phyloP scores from a whole-genome alignment of 2,113 vertebrate genomes.

The Ptyas mucosa region DNA sequence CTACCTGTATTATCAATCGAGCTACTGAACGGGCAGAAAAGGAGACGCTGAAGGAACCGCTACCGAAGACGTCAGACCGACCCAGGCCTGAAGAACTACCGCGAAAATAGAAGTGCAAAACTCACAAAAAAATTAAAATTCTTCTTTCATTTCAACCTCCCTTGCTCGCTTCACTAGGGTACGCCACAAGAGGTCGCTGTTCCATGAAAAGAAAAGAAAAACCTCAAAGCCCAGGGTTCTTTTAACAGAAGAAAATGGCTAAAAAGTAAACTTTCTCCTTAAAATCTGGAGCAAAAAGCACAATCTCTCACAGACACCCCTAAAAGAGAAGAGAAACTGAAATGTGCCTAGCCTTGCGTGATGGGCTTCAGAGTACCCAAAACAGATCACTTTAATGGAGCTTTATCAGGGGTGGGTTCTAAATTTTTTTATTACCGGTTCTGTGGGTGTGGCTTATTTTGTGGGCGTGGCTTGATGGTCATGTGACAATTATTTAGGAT shows the following conservation, averaged over 20 bases:
- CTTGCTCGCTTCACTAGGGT: background rate
- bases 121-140: background rate
- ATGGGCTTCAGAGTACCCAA: background rate
- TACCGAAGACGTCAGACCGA: background rate
- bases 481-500: too few relatives aligned
- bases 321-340: background rate
- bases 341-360: background rate
- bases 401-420: too few relatives aligned
- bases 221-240: background rate
- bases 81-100: background rate
- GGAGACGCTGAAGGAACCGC: background rate
- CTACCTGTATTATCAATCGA: background rate
- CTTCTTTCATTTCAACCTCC: background rate
- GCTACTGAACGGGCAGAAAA: background rate
- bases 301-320: background rate
- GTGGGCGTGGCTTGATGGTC: too few relatives aligned
- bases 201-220: constrained; percentile 44
- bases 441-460: too few relatives aligned
- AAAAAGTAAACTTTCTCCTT: background rate
- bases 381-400: background rate
- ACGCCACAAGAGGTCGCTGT: constrained; percentile 68
- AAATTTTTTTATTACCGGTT: too few relatives aligned
- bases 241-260: background rate
- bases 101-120: background rate
- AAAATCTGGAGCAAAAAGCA: background rate